Conservation (phyloP, 2,888 invertebrate species). For the Tricholauxania praeusta region DNA sequence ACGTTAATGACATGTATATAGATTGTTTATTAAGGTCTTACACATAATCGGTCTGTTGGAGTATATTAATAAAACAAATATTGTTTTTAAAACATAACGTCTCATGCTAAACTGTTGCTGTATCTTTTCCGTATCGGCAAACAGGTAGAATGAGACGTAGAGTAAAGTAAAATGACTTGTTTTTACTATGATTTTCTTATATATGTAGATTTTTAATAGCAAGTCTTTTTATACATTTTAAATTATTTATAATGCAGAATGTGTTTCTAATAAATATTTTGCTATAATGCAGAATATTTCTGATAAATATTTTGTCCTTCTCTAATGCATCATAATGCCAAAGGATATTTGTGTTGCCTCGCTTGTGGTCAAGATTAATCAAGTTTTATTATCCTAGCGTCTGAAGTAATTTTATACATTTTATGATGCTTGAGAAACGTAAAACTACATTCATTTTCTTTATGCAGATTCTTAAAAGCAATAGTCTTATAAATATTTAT, state of each 20-base stretch:
- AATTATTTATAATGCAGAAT: neutral
- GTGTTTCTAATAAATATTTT: no score
- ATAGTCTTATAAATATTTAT: no score
- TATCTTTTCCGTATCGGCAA: conserved; percentile 46
- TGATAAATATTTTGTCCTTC: conserved; percentile 33
- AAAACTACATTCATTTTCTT: conserved; percentile 51
- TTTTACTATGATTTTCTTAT: conserved; percentile 1
- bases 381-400: conserved; percentile 64
- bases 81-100: conserved; percentile 42
- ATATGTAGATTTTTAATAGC: conserved; percentile 4
- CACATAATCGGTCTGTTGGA: no score
- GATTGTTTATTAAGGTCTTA: no score
- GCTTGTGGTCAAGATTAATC: conserved; percentile 61
- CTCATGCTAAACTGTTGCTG: conserved; percentile 64
- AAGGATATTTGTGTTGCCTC: conserved; percentile 55
- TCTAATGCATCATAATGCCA: conserved; percentile 56
- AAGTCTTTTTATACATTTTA: conserved; percentile 13
- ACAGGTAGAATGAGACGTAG: conserved; percentile 64
- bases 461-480: no score
- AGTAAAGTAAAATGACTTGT: conserved; percentile 38
- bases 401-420: conserved; percentile 46
- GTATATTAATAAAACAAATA: no score
- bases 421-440: conserved; percentile 62
- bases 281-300: conserved; percentile 22
- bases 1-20: no score